Base-by-base conservation (phyloP, 2,797 vertebrate genomes). In the Urocyon cinereoargenteus region DNA sequence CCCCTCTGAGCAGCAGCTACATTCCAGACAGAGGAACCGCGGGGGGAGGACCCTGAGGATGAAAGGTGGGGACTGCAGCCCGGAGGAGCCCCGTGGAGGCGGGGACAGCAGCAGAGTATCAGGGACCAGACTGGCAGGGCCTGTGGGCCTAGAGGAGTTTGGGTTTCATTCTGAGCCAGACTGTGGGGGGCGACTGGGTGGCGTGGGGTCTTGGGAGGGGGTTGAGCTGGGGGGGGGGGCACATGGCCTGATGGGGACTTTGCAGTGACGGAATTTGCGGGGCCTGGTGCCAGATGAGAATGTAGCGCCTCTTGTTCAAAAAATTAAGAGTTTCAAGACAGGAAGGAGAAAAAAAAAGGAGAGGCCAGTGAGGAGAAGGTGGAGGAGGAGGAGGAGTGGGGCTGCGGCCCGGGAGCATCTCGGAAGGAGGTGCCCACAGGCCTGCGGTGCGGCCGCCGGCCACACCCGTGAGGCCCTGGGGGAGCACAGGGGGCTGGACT, bases 391-490 rank as follows among this genome's bases (percentile, higher is more conserved):
- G 34, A 22, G 5, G 55, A 26, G 14, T 2, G 14, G 19, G 45
- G 26, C 36, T 14, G 5, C 34, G 12, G 18, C 36, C 64, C 3
- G 19, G 28, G 28, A 51, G 49, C 24, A 14, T 21, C 21, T 81
- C 57, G 10, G 53, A 51, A 68, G 53, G 26, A n/a, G 21, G 24
- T 6, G 68, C 51, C 16, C 1, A 1, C 16, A 8, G 55, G 49
- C 62, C 26, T 2, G 10, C 6, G 0, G 2, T 75, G 0, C 15
- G 78, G 45, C 34, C 7, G 1, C 57, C 36, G 7, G 62, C 31
- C 75, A 6, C 16, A 0, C 0, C 0, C 16, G 73, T 2, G 49
- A 31, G 64, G 53, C 13, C 0, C 0, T 26, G 18, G 6, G 22
- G 14, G 13, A 34, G 13, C 9, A 4, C 6, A 13, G 7, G 61